Percentiles rank a stretch among this genome's conserved stretches.
Conservation (phyloP, 2,797 vertebrate species). For the Poecile montanus region DNA sequence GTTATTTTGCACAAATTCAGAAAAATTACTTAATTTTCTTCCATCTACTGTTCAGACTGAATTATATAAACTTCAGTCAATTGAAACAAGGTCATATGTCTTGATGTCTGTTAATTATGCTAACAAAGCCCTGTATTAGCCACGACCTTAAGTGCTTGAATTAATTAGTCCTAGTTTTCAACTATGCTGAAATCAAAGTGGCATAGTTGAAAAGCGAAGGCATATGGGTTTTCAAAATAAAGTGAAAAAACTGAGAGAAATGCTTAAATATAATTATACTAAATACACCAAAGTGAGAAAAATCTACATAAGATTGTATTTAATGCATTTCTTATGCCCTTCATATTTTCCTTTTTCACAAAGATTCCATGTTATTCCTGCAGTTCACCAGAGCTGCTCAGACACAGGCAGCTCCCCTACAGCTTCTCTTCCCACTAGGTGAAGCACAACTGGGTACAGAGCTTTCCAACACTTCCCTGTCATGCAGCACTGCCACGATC, state of each 20-base stretch:
- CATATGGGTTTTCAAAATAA: background rate
- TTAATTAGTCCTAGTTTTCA: background rate
- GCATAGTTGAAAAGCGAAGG: background rate
- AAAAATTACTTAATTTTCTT: background rate
- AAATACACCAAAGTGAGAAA: background rate
- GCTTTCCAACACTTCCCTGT: background rate
- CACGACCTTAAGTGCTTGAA: background rate
- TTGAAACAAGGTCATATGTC: background rate
- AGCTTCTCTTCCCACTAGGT: background rate
- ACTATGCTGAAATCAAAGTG: background rate
- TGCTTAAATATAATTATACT: background rate
- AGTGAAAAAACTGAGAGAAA: background rate
- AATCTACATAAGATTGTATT: background rate
- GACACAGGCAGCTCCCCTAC: background rate
- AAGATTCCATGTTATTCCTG: background rate
- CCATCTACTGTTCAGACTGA: background rate
- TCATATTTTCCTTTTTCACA: background rate
- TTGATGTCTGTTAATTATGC: constrained; percentile 23
- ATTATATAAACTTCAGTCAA: background rate
- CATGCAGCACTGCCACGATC: fast-evolving
- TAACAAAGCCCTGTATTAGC: background rate
- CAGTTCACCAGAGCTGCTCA: background rate
- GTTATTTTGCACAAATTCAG: background rate
- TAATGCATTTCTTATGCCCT: background rate
- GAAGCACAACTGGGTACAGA: background rate